A percentile compares a stretch with the other conserved stretches of the same genome.
phyloP scores from a whole-genome alignment of 2,113 vertebrate genomes.

The Podarcis muralis region DNA sequence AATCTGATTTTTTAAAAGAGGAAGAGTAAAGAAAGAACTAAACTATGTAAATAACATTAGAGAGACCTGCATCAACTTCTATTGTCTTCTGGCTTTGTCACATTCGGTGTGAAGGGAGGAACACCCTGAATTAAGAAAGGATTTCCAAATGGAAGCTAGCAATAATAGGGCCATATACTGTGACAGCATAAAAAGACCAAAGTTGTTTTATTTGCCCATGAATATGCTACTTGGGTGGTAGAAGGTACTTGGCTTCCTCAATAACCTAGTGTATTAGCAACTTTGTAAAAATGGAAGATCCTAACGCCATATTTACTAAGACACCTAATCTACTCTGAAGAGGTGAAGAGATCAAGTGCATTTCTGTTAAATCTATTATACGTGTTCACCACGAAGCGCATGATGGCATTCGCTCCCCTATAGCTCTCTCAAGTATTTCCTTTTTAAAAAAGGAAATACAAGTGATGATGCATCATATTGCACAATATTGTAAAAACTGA shows the following conservation, averaged over 20 bases:
- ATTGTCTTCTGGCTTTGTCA: slow-evolving; percentile 29
- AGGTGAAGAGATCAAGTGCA: slow-evolving; percentile 45
- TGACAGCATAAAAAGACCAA: slow-evolving; percentile 3
- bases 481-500: slow-evolving; percentile 39
- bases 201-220: slow-evolving; percentile 13
- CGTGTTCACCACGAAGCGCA: background rate
- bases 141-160: slow-evolving; percentile 1
- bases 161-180: slow-evolving; percentile 5
- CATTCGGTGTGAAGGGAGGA: slow-evolving; percentile 7
- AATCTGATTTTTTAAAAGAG: too few relatives aligned
- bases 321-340: slow-evolving; percentile 31
- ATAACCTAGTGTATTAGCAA: background rate
- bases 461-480: slow-evolving; percentile 36
- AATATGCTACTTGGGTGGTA: slow-evolving; percentile 21
- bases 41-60: slow-evolving; percentile 8
- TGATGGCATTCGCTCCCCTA: background rate
- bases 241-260: slow-evolving; percentile 9
- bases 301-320: slow-evolving; percentile 43
- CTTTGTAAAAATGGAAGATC: slow-evolving; percentile 29
- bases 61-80: background rate
- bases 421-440: slow-evolving; percentile 3
- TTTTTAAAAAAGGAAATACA: slow-evolving; percentile 38
- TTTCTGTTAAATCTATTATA: slow-evolving; percentile 14
- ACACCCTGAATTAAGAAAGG: slow-evolving; percentile 2
- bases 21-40: background rate